Base-by-base conservation (phyloP, 2,113 vertebrate species). In the Rafetus swinhoei region DNA sequence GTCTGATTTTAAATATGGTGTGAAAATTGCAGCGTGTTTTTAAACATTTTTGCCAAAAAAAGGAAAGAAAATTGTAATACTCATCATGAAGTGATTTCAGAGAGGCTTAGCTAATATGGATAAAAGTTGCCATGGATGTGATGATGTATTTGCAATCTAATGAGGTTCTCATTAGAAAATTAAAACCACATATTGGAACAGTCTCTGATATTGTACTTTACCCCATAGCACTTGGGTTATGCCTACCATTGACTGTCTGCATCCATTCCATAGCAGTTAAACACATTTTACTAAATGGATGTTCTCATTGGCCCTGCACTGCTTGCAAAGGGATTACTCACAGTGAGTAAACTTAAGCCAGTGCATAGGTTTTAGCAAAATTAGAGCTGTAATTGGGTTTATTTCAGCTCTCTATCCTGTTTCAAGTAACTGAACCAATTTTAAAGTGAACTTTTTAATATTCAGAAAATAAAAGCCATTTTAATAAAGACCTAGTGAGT, bases 51-150 rank as follows among this genome's bases (percentile, higher is more conserved):
- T 39, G 54, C 57, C 54, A 94, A 94, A 95, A 93, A 81, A 91
- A 95, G 81, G 81, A 96, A 96, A 89, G 29, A 92, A 81, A 85
- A 7, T 79, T 95, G 32, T 84, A 87, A 86, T 81, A 39, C 35
- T 90, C 53, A 86, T 83, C 82, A 90, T 92, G 85, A 96, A 94
- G 85, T 92, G 0, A 82, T 87, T 96, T 95, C 85, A 95, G 79
- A n/a, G 56, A 95, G 92, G 15, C 74, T 92, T 92, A 92, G 74
- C 32, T 86, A 90, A 86, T 9, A 83, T 10, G 8, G 93, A 24
- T 86, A 89, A 95, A 90, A 90, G 39, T 86, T 90, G 86, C 84
- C 89, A 84, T 91, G 79, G 57, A 18, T 21, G 27, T 50, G 88
- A 92, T 21, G 9, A 82, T 39, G 25, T 45, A 53, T 94, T 95